Conservation (phyloP, 2,113 vertebrate genomes). For the Arenaria interpres region DNA sequence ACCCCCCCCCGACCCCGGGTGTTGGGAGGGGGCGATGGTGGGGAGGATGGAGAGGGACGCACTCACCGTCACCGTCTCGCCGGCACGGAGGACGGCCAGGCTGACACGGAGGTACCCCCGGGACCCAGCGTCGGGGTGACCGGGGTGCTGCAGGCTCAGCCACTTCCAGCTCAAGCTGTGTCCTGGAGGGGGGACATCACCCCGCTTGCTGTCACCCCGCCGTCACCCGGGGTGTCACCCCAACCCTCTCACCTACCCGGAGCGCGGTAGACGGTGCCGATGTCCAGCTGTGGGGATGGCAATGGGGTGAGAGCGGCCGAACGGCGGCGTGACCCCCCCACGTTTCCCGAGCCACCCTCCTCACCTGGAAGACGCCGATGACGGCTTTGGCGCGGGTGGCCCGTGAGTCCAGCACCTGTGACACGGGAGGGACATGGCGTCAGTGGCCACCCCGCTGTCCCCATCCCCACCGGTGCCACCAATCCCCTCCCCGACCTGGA, state of each 20-base stretch:
- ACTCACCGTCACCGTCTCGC: conserved; percentile 59
- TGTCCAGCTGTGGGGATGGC: not conserved
- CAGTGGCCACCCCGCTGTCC: rapidly evolving
- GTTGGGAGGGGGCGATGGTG: not conserved
- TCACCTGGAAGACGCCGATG: conserved; percentile 30
- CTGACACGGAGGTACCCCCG: conserved; percentile 70
- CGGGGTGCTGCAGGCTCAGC: conserved; percentile 67
- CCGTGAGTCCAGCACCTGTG: not conserved
- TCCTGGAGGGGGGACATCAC: conserved; percentile 7
- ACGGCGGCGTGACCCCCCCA: rapidly evolving
- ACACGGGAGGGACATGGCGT: rapidly evolving
- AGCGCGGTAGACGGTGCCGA: not conserved
- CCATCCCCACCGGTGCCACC: rapidly evolving
- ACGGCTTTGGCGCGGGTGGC: not conserved
- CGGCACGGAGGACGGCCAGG: conserved; percentile 43
- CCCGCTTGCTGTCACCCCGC: not conserved
- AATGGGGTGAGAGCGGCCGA: not conserved
- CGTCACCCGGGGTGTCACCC: not conserved
- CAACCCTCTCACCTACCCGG: not conserved
- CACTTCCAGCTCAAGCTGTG: conserved; percentile 64
- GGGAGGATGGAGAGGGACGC: too few relatives aligned
- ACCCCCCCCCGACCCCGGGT: too few relatives aligned
- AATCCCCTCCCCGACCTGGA: not conserved
- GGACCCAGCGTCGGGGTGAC: not conserved
- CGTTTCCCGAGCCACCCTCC: rapidly evolving